phyloP scores from a whole-genome alignment of 2,797 vertebrate species.

The Pipistrellus nathusii region DNA sequence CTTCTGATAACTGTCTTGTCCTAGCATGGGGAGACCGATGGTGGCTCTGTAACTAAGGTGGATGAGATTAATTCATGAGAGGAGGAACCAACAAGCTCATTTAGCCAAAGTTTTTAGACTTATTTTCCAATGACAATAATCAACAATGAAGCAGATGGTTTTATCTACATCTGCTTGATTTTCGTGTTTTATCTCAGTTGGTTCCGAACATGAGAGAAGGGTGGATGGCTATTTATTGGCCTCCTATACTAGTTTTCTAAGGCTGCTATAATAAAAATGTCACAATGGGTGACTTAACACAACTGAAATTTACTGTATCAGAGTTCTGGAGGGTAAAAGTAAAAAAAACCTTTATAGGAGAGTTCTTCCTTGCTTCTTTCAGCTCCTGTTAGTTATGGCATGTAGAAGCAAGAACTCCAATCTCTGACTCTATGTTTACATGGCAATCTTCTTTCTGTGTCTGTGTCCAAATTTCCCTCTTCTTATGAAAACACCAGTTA shows the following conservation, averaged over 20 bases:
- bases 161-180: background rate
- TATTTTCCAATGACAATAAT: background rate
- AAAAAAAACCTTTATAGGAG: background rate
- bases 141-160: background rate
- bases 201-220: background rate
- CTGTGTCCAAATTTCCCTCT: background rate
- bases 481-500: background rate
- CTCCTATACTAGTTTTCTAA: background rate
- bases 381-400: background rate
- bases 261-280: background rate
- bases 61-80: background rate
- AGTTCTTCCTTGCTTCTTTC: background rate
- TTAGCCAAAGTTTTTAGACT: background rate
- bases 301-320: background rate
- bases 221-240: background rate
- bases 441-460: background rate
- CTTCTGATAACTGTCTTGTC: background rate
- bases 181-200: background rate
- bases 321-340: background rate
- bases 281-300: background rate
- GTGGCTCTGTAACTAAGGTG: background rate
- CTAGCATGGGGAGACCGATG: background rate
- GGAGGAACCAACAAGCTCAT: background rate
- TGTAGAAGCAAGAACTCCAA: background rate
- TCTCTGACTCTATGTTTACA: background rate